Conservation (phyloP, 1,140 invertebrate species). For the Acromyrmex charruanus region DNA sequence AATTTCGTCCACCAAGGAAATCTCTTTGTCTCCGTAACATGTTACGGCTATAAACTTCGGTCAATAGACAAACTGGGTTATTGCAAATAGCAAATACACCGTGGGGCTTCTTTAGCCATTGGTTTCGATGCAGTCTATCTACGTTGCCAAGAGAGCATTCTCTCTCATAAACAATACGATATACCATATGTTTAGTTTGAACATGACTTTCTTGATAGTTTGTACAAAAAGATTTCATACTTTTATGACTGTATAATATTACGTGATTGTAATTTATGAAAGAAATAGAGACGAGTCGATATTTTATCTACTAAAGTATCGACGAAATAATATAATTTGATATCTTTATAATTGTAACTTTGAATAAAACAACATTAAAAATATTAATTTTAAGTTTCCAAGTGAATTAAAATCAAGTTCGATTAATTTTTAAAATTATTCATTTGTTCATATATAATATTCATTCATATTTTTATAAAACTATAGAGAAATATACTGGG, state of each 20-base stretch:
- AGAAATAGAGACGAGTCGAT: not conserved
- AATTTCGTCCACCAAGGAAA: slow-evolving; percentile 20
- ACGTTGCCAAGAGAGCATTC: slow-evolving; percentile 9
- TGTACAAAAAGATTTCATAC: not conserved
- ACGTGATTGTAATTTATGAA: not conserved
- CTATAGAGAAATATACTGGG: not conserved
- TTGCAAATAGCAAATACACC: slow-evolving; percentile 54
- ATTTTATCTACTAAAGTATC: not conserved
- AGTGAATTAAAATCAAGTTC: not conserved
- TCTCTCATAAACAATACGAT: slow-evolving; percentile 52
- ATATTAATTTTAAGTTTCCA: not conserved
- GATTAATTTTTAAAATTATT: not conserved
- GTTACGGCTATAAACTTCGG: slow-evolving; percentile 45
- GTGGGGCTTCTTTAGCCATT: slow-evolving; percentile 39
- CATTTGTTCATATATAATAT: too few relatives aligned
- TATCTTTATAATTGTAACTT: not conserved
- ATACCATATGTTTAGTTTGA: slow-evolving; percentile 32
- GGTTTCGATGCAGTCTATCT: slow-evolving; percentile 40
- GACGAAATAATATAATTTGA: not conserved
- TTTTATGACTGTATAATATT: not conserved
- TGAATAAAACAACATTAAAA: not conserved
- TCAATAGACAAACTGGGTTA: slow-evolving; percentile 45
- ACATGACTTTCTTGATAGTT: slow-evolving; percentile 9
- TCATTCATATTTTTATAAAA: slow-evolving; percentile 2
- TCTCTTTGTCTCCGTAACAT: slow-evolving; percentile 42